A percentile compares a stretch with the other conserved stretches of the same genome.
phyloP scores from a whole-genome alignment of 2,113 vertebrate species.

The Antennarius striatus region DNA sequence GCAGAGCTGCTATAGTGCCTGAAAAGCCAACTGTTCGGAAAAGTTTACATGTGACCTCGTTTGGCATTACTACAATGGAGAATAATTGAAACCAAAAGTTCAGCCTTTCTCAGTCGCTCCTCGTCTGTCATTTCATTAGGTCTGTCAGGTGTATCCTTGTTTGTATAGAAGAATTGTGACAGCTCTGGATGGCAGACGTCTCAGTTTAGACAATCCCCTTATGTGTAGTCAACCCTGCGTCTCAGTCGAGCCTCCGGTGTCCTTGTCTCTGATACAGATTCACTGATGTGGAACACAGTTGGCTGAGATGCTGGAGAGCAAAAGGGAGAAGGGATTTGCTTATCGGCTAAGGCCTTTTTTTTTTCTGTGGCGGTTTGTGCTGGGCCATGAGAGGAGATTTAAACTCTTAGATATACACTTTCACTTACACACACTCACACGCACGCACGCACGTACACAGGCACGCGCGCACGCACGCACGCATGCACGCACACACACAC shows the following conservation, averaged over 20 bases:
- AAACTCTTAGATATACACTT: conserved; percentile 28
- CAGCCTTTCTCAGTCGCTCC: conserved; percentile 31
- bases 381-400: conserved; percentile 48
- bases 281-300: conserved; percentile 69
- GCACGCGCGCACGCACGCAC: conserved; percentile 10
- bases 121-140: conserved; percentile 70
- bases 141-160: conserved; percentile 65
- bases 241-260: conserved; percentile 58
- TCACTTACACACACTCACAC: conserved; percentile 17
- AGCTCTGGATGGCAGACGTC: conserved; percentile 71
- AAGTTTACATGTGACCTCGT: too few relatives aligned
- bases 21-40: not conserved
- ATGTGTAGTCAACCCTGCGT: conserved; percentile 63
- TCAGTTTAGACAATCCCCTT: conserved; percentile 69
- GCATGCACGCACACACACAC: not conserved
- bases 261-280: conserved; percentile 62
- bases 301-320: conserved; percentile 60
- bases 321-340: conserved; percentile 68
- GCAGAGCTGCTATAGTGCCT: not conserved
- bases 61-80: not conserved
- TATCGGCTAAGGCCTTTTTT: conserved; percentile 53
- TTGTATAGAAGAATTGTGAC: conserved; percentile 62
- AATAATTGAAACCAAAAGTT: conserved; percentile 40
- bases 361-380: conserved; percentile 49
- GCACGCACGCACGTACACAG: not conserved